A percentile compares a stretch with the other conserved stretches of the same genome.
phyloP scores from a whole-genome alignment of 2,888 invertebrate genomes.

The Cinara cedri region DNA sequence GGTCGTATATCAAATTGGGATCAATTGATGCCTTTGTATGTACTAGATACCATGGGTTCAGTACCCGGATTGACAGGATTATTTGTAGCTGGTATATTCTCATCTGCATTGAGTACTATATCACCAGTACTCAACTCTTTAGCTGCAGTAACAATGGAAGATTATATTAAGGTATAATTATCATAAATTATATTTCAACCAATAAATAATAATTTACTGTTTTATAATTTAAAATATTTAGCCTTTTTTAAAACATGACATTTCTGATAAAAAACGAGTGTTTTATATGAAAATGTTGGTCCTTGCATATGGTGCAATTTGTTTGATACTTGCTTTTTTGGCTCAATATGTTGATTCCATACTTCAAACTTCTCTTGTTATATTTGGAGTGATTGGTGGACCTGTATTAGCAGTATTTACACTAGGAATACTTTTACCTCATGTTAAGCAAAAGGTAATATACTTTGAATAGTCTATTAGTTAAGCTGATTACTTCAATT shows the following conservation, averaged over 20 bases:
- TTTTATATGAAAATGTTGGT: constrained; percentile 62
- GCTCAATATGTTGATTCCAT: constrained; percentile 83
- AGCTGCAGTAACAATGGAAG: constrained; percentile 87
- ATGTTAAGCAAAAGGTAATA: constrained; percentile 69
- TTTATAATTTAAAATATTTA: constrained; percentile 59
- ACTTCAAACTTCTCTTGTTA: constrained; percentile 84
- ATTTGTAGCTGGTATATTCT: constrained; percentile 75
- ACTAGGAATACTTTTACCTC: constrained; percentile 79
- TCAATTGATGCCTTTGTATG: constrained; percentile 76
- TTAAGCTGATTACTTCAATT: no score
- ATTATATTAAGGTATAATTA: constrained; percentile 73
- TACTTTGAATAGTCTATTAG: no score
- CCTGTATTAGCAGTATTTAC: constrained; percentile 86
- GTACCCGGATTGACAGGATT: constrained; percentile 84
- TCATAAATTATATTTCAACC: neutral
- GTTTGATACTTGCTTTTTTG: constrained; percentile 80
- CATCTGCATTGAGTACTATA: constrained; percentile 70
- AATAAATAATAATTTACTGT: neutral
- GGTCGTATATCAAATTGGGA: constrained; percentile 50
- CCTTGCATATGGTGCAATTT: constrained; percentile 74
- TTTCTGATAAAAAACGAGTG: constrained; percentile 63
- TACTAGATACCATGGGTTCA: constrained; percentile 69
- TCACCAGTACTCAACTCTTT: constrained; percentile 90
- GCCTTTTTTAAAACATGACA: constrained; percentile 62
- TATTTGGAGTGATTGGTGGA: constrained; percentile 87